Percentiles rank a stretch among this genome's conserved stretches.
Conservation (phyloP, 2,113 vertebrate genomes). For the Anser cygnoides region DNA sequence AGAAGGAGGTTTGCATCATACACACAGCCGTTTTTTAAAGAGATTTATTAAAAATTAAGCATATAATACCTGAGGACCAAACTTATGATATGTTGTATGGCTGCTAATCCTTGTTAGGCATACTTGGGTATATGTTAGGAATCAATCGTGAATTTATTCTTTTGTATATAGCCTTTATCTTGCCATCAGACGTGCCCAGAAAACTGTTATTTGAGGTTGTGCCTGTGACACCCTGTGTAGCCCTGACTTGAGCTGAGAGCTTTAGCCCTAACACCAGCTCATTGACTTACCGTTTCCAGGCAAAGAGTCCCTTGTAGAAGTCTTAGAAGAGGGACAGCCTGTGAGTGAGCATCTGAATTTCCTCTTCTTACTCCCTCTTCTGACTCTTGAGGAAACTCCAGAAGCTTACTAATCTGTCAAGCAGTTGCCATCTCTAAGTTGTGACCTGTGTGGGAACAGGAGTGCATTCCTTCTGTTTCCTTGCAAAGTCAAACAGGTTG, state of each 20-base stretch:
- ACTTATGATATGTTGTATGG: neutral
- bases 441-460: neutral
- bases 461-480: neutral
- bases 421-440: neutral
- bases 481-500: neutral
- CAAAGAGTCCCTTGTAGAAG: neutral
- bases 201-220: neutral
- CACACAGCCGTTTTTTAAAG: neutral
- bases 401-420: neutral
- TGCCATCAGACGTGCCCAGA: neutral
- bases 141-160: neutral
- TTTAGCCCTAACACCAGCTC: neutral
- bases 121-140: neutral
- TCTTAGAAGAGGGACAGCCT: neutral
- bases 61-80: neutral
- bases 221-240: neutral
- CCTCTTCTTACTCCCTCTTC: no score
- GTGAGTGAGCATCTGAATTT: neutral
- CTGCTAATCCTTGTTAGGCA: neutral
- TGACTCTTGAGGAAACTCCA: neutral
- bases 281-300: neutral
- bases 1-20: neutral
- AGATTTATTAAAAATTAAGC: neutral
- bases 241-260: neutral
- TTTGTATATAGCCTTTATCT: neutral